Base-by-base conservation (phyloP, 2,113 vertebrate genomes). In the Galbula dea region DNA sequence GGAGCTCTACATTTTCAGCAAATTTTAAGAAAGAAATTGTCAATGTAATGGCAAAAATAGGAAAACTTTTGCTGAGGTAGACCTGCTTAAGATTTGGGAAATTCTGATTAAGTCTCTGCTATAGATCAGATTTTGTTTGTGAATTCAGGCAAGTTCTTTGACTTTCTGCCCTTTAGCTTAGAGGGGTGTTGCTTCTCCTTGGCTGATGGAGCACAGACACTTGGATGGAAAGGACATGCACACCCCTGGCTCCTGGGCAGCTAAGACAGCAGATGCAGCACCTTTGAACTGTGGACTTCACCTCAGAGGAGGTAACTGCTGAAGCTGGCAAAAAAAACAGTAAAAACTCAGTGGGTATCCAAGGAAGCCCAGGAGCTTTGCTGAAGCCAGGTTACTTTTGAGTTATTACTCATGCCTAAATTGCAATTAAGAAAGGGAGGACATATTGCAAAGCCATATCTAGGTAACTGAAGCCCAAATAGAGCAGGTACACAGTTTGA, bases 181-280 rank as follows among this genome's bases (percentile, higher is more conserved):
- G 30, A 37, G 32, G 13, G 21, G 48, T 29, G 26, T 27, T 0
- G 0, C 12, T 37, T 30, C 55, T 45, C 52, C 34, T 29, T 17
- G 4, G 14, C 32, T 39, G 73, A 37, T 0, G 19, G 57, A 57
- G 21, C 46, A 54, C 0, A 59, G 9, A n/a, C 26, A 43, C 18
- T 34, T 0, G 3, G 36, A 24, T 1, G 1, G 15, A 73, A 55
- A 26, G 10, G 39, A 63, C 14, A 23, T 2, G 4, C 9, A 58
- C 12, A 6, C 12, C 10, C n/a, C 3, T 3, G 3, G 11, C 24
- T 62, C 41, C 68, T 1, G 1, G 52, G 29, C 43, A 86, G 32
- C 41, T 48, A 11, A 32, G 20, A 30, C 1, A 21, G 15, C 0
- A 1, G 54, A 36, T 63, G 36, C 59, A 78, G 45, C 49, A 37